These are phyloP conservation scores for Sympetrum striolatum DNA, from an alignment of 2,888 invertebrate species.

Conservation along the genomic window DNA sequence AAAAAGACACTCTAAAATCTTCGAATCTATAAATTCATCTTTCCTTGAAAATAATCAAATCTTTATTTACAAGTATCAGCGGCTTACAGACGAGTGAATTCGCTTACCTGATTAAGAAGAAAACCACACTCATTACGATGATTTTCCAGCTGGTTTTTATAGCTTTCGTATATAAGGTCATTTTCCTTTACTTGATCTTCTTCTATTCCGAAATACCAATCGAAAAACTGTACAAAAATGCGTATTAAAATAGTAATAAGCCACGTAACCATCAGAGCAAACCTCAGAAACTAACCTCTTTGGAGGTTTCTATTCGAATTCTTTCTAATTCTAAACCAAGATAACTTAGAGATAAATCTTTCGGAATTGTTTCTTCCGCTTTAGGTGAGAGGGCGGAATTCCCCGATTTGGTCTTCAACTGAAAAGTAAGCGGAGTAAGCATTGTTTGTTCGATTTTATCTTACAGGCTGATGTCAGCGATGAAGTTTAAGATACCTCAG, in stretches of 20 bases:
- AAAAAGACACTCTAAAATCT: too few relatives aligned
- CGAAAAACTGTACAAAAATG: constrained; percentile 72
- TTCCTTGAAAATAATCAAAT: too few relatives aligned
- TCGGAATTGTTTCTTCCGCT: constrained; percentile 44
- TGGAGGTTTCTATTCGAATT: constrained; percentile 58
- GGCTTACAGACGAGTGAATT: too few relatives aligned
- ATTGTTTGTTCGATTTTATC: background rate
- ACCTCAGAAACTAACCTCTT: constrained; percentile 54
- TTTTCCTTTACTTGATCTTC: constrained; percentile 73
- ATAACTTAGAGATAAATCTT: constrained; percentile 47
- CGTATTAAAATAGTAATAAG: background rate
- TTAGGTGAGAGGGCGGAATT: background rate
- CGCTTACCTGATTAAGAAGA: constrained; percentile 67
- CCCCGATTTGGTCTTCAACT: background rate
- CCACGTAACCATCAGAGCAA: background rate
- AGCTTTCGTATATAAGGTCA: constrained; percentile 73
- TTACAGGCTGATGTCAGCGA: background rate
- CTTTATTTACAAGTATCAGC: too few relatives aligned
- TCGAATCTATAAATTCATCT: too few relatives aligned
- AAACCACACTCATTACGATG: constrained; percentile 73
- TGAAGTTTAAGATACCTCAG: background rate
- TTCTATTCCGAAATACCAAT: constrained; percentile 78
- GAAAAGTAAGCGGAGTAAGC: background rate
- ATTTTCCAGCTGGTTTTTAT: constrained; percentile 73
- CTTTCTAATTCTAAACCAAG: constrained; percentile 48